A percentile compares a stretch with the other conserved stretches of the same genome.
Evolutionary conservation across 2,113 vertebrate genomes (phyloP).

Genomic region (Actinemys pallida): DNA sequence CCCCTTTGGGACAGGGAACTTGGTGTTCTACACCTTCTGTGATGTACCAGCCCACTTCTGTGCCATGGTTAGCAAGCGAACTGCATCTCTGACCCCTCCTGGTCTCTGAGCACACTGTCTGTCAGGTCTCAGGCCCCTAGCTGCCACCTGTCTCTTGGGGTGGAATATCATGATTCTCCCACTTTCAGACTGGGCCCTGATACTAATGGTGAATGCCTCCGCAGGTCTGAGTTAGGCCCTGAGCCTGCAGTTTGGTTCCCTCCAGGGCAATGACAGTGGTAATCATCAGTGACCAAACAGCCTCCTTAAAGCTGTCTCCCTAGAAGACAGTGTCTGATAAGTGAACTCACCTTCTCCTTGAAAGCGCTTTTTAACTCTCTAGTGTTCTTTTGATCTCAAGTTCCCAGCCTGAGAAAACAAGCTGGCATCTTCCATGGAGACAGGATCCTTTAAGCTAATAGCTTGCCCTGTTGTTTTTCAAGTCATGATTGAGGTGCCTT

Average conservation of each 20-base stretch:
- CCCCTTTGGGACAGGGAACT: neutral
- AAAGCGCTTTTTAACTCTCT: neutral
- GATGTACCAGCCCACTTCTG: neutral
- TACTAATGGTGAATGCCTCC: neutral
- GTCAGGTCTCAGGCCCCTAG: neutral
- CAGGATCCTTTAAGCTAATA: neutral
- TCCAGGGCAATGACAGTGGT: neutral
- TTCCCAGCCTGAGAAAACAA: neutral
- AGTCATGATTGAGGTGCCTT: neutral
- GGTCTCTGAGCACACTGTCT: neutral
- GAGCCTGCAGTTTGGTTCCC: neutral
- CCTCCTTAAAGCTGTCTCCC: neutral
- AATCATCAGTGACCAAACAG: neutral
- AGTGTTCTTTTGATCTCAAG: rapidly evolving
- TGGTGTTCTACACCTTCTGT: neutral
- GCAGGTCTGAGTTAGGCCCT: neutral
- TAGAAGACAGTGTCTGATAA: neutral
- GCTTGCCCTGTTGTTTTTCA: neutral
- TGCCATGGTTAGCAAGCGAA: neutral
- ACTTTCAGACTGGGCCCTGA: neutral
- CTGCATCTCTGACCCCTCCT: neutral
- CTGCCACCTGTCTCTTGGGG: neutral
- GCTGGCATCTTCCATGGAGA: rapidly evolving
- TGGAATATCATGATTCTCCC: neutral
- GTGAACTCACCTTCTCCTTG: rapidly evolving